These are phyloP conservation scores for Arctopsyche grandis DNA, from an alignment of 1,140 invertebrate genomes.

Conservation along the genomic window DNA sequence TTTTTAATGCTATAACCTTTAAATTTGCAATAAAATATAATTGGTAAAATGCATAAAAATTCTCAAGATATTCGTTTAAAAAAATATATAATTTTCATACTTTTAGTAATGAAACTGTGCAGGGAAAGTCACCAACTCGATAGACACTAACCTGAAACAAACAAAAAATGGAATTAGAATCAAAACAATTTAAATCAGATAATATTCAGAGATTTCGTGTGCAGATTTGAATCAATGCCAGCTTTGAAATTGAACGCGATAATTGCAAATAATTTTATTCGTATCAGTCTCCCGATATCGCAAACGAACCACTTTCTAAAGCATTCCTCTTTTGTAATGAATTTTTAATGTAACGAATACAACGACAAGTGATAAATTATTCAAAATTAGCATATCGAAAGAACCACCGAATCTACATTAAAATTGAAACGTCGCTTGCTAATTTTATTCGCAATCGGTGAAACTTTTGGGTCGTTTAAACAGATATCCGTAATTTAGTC, in stretches of 20 bases:
- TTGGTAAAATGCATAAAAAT: too few species aligned
- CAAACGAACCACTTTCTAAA: too few species aligned
- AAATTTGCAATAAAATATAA: too few species aligned
- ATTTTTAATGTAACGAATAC: not conserved
- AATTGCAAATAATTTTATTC: too few species aligned
- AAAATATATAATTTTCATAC: too few species aligned
- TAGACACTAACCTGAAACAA: slow-evolving; percentile 13
- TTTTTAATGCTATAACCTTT: too few species aligned
- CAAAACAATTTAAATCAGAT: not conserved
- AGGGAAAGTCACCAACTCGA: not conserved
- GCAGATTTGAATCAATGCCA: too few species aligned
- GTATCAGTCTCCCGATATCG: too few species aligned
- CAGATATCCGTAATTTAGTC: not conserved
- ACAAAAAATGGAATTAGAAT: not conserved
- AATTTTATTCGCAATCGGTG: slow-evolving; percentile 2
- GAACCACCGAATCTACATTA: slow-evolving; percentile 2
- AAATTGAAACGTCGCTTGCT: not conserved
- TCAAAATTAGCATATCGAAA: slow-evolving; percentile 12
- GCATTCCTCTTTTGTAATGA: not conserved
- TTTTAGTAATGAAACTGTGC: too few species aligned
- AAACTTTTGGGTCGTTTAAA: not conserved
- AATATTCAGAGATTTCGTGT: too few species aligned
- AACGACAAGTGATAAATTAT: not conserved
- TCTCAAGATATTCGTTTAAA: too few species aligned
- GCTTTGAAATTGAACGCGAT: too few species aligned